Evolutionary conservation across 2,888 invertebrate genomes (phyloP).

Genomic region (Pelosia muscerda): DNA sequence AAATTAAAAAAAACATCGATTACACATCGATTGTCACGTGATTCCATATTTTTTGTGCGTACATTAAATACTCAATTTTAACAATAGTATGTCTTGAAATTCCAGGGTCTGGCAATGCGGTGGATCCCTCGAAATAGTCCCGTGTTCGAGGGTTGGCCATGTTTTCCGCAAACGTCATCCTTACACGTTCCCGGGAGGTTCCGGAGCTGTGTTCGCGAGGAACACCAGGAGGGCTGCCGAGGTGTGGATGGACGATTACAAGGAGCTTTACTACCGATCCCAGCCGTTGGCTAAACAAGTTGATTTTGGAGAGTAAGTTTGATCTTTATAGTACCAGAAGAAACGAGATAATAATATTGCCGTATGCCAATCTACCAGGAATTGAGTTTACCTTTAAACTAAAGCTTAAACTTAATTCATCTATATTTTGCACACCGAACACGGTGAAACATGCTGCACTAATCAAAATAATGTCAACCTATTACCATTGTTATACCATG

Average conservation of each 20-base stretch:
- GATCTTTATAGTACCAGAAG: no score
- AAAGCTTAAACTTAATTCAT: no score
- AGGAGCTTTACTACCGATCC: slow-evolving; percentile 97
- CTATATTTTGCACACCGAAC: no score
- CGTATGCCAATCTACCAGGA: no score
- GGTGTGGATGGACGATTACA: slow-evolving; percentile 99
- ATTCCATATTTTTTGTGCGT: background rate
- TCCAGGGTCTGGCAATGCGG: slow-evolving; percentile 99
- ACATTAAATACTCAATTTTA: background rate
- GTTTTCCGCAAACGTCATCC: slow-evolving; percentile 98
- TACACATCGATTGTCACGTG: no score
- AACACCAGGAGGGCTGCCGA: slow-evolving; percentile 99
- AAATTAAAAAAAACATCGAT: no score
- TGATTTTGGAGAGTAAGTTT: slow-evolving; percentile 94
- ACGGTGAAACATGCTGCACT: no score
- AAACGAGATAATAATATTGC: no score
- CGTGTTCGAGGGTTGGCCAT: slow-evolving; percentile 98
- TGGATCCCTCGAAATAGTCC: slow-evolving; percentile 98
- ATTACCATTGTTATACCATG: no score
- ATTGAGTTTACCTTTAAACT: no score
- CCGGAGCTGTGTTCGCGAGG: slow-evolving; percentile 97
- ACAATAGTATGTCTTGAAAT: slow-evolving; percentile 17
- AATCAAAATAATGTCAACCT: no score
- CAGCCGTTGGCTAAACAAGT: slow-evolving; percentile 96
- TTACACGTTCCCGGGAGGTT: slow-evolving; percentile 99